Base-by-base conservation (phyloP, 1,140 invertebrate species). In the Lethrus apterus region DNA sequence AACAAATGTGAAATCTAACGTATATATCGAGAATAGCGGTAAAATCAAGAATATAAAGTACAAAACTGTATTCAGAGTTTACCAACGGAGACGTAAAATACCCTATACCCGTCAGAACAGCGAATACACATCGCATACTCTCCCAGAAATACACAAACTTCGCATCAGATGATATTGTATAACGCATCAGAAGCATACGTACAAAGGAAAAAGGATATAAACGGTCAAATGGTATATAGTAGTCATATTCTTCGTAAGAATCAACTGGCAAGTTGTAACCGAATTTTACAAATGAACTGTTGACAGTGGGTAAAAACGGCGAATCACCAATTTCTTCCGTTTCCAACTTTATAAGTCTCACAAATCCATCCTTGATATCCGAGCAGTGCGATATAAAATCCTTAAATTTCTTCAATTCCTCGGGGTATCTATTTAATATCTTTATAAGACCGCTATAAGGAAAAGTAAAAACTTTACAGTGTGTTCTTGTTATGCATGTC, bases 1-100 rank as follows among this genome's bases (percentile, higher is more conserved):
- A 70, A 4, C 64, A 64, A 4, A 70, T 57, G 30, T 69, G 58
- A 54, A 70, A 59, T 11, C 68, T 52, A 2, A 52, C 1, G 18
- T 52, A 52, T 32, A 55, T 58, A 41, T 54, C 56, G 19, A 48
- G 17, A 26, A 21, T 32, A 10, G 33, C 41, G 10, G 46, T 35
- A 8, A 42, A 9, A 40, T 55, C 54, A 17, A 53, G 15, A 19
- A 46, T 31, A 17, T 36, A 13, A 3, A 52, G 34, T 13, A 52
- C 26, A 18, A 35, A 49, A 11, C 26, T 45, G 7, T 33, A 41
- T 23, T 30, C 3, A 21, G 40, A 35, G 9, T 29, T 18, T 8
- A 33, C 33, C 36, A 44, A 14, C 30, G 33, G 33, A 35, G 34
- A 3, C 18, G 41, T 9, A 13, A 50, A 19, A 13, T 38, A 38